Base-by-base conservation (phyloP, 2,113 vertebrate species). In the Onychostoma macrolepis region DNA sequence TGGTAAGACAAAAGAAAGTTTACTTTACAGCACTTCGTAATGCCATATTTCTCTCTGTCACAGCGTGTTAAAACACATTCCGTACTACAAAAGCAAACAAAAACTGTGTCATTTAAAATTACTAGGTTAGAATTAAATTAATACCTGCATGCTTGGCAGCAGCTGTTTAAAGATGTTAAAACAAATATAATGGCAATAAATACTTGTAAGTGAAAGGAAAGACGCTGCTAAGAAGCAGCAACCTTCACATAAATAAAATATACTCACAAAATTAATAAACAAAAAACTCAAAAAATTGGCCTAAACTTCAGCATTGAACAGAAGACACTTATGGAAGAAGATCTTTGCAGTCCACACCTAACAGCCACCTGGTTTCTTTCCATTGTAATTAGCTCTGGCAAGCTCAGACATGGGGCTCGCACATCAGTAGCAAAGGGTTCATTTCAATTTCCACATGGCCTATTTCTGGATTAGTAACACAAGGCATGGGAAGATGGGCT, bases 361-460 rank as follows among this genome's bases (percentile, higher is more conserved):
- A 83, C 90, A 90, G 58, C 90, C 93, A 93, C 93, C 93, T 94
- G 94, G 78, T 94, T 93, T 92, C 84, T 76, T 86, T 86, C 33
- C 88, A 78, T 87, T 93, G 41, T 93, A 91, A 92, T 91, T 91
- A 89, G 4, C 81, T 89, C 84, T 78, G 84, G 90, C 65, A 58
- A 72, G 86, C 84, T 78, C 65, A 88, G 88, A 56, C 86, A 84
- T 26, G 30, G 56, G 69, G 50, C 77, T n/a, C 82, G 26, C 41
- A 85, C 26, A 83, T 83, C 50, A 85, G 78, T 56, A 67, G 75
- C 74, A 33, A 61, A 63, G 74, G 61, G 48, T 87, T 87, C 45
- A 83, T 79, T 85, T 85, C 74, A 72, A 83, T 81, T 61, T 79
- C 21, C 84, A 79, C 77, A 87, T 79, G 72, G 48, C 10, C 72